Percentiles rank a stretch among this genome's conserved stretches.
Conservation (phyloP, 2,113 vertebrate species). For the Salminus brasiliensis region DNA sequence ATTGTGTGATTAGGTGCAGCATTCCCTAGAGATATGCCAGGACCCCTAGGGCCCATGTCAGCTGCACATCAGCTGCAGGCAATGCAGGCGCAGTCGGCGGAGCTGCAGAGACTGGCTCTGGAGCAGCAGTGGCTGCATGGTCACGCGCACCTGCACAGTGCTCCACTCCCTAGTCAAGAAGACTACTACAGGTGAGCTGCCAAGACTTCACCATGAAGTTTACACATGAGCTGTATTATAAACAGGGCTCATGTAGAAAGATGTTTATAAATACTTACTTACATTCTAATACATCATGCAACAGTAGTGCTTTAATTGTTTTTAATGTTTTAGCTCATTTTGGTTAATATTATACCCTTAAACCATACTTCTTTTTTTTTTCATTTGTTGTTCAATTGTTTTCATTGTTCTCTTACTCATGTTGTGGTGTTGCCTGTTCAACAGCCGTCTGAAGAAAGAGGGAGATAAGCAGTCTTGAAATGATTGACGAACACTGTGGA, state of each 20-base stretch:
- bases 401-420: not conserved
- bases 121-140: slow-evolving; percentile 98
- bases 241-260: not conserved
- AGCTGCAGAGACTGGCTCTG: slow-evolving; percentile 97
- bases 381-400: no score
- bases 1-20: slow-evolving; percentile 75
- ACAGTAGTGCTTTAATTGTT: no score
- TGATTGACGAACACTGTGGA: slow-evolving; percentile 83
- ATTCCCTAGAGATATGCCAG: slow-evolving; percentile 91
- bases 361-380: no score
- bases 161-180: slow-evolving; percentile 93
- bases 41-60: slow-evolving; percentile 92
- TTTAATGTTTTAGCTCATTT: not conserved
- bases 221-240: no score
- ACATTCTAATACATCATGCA: no score
- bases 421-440: slow-evolving; percentile 52
- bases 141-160: slow-evolving; percentile 93
- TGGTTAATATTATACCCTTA: no score
- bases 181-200: slow-evolving; percentile 93
- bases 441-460: slow-evolving; percentile 99
- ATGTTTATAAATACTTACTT: not conserved
- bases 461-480: slow-evolving; percentile 98
- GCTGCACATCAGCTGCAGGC: slow-evolving; percentile 98
- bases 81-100: slow-evolving; percentile 97
- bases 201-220: not conserved